A percentile compares a stretch with the other conserved stretches of the same genome.
These are phyloP conservation scores for Physeter macrocephalus DNA, from an alignment of 2,113 vertebrate species.

Conservation along the genomic window DNA sequence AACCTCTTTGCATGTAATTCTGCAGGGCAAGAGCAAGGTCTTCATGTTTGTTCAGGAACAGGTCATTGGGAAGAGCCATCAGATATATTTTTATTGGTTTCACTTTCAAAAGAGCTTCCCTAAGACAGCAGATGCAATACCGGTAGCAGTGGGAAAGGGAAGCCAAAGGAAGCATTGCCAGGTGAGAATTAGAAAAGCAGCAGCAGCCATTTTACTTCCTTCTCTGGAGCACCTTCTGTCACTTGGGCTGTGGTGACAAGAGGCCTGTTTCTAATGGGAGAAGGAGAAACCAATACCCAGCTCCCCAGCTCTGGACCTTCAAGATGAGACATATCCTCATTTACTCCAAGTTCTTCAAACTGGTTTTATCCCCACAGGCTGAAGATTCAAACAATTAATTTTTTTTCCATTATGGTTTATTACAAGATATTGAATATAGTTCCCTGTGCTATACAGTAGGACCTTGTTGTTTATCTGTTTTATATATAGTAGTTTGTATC, in stretches of 20 bases:
- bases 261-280: background rate
- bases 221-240: background rate
- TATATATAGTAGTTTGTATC: background rate
- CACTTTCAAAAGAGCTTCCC: background rate
- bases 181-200: background rate
- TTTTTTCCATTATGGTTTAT: background rate
- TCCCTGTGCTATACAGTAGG: background rate
- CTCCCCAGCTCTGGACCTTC: background rate
- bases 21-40: background rate
- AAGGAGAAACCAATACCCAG: background rate
- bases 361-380: background rate
- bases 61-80: background rate
- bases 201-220: background rate
- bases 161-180: background rate
- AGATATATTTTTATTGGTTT: slow-evolving; percentile 10
- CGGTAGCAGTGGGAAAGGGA: background rate
- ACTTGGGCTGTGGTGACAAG: background rate
- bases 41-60: background rate
- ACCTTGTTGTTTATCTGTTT: background rate
- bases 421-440: background rate
- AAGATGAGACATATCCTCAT: background rate
- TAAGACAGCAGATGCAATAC: background rate
- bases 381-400: background rate
- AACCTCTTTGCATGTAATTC: background rate
- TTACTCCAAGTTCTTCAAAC: background rate